Conservation (phyloP, 2,888 invertebrate genomes). For the Drosophila macrospina region DNA sequence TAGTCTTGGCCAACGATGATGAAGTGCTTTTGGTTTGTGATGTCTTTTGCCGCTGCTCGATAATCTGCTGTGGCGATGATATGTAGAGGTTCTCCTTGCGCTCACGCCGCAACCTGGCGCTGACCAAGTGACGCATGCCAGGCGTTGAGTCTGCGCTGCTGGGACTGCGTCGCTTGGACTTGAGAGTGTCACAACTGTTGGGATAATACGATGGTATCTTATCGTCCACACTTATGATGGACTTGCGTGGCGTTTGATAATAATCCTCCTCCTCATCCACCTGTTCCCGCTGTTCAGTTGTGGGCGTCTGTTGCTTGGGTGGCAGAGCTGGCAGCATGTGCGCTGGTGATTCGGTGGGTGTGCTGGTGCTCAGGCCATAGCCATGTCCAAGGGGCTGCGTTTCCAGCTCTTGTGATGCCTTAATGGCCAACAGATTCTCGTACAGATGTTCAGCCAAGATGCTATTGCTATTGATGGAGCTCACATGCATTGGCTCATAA, state of each 20-base stretch:
- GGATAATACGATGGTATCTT: constrained; percentile 85
- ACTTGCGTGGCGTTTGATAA: constrained; percentile 83
- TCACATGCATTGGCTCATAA: constrained; percentile 81
- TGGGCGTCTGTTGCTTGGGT: constrained; percentile 51
- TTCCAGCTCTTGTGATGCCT: constrained; percentile 81
- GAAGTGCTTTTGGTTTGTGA: background rate
- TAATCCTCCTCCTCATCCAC: constrained; percentile 68
- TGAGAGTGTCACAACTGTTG: constrained; percentile 83
- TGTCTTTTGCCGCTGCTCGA: constrained; percentile 80
- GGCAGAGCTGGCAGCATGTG: constrained; percentile 62
- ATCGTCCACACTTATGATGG: constrained; percentile 84
- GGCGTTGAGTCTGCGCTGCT: constrained; percentile 53
- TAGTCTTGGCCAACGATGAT: constrained; percentile 43
- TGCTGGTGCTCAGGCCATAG: constrained; percentile 76
- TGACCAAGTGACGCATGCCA: constrained; percentile 77
- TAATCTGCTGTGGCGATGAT: constrained; percentile 83
- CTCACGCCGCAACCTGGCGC: constrained; percentile 76
- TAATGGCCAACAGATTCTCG: constrained; percentile 81
- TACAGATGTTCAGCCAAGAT: constrained; percentile 79
- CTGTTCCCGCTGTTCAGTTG: constrained; percentile 8
- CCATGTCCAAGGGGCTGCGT: constrained; percentile 39
- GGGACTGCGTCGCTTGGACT: constrained; percentile 75
- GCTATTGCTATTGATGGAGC: constrained; percentile 48
- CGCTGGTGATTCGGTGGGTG: constrained; percentile 81
- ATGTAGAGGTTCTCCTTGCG: constrained; percentile 84